These are phyloP conservation scores for Notodromas monacha DNA, from an alignment of 2,888 invertebrate genomes.

Conservation along the genomic window DNA sequence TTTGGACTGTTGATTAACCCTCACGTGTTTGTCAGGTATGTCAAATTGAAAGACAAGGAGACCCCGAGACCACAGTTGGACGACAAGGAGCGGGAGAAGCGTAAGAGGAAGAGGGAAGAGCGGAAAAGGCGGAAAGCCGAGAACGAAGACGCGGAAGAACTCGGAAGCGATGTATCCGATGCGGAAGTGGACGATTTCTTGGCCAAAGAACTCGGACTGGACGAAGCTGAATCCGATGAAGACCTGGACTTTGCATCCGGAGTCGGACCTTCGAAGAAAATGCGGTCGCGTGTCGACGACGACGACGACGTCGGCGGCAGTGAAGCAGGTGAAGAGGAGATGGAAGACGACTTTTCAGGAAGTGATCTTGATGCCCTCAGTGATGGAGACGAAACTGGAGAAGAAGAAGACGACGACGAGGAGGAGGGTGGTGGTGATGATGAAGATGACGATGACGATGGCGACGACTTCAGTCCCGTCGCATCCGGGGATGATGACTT, in stretches of 20 bases:
- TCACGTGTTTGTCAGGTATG: too few species aligned
- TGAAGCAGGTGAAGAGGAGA: too few species aligned
- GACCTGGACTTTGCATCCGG: neutral
- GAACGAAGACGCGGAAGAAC: slow-evolving; percentile 25
- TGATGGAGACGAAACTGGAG: neutral
- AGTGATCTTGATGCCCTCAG: neutral
- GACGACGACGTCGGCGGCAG: too few species aligned
- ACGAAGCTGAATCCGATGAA: slow-evolving; percentile 12
- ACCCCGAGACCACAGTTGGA: too few species aligned
- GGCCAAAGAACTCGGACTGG: slow-evolving; percentile 21
- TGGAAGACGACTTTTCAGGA: neutral
- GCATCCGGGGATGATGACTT: too few species aligned
- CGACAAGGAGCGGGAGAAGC: too few species aligned
- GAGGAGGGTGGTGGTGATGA: slow-evolving; percentile 1
- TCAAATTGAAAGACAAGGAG: neutral
- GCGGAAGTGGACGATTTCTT: slow-evolving; percentile 40
- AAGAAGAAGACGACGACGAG: neutral
- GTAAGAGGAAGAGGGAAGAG: neutral
- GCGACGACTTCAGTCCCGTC: too few species aligned
- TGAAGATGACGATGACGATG: neutral
- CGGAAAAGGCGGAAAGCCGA: slow-evolving; percentile 16
- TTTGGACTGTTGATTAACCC: too few species aligned
- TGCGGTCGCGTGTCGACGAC: too few species aligned
- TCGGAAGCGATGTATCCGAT: slow-evolving; percentile 35
- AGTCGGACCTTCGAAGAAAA: neutral